Evolutionary conservation across 2,113 vertebrate genomes (phyloP).

Genomic region (Tonatia bakeri): DNA sequence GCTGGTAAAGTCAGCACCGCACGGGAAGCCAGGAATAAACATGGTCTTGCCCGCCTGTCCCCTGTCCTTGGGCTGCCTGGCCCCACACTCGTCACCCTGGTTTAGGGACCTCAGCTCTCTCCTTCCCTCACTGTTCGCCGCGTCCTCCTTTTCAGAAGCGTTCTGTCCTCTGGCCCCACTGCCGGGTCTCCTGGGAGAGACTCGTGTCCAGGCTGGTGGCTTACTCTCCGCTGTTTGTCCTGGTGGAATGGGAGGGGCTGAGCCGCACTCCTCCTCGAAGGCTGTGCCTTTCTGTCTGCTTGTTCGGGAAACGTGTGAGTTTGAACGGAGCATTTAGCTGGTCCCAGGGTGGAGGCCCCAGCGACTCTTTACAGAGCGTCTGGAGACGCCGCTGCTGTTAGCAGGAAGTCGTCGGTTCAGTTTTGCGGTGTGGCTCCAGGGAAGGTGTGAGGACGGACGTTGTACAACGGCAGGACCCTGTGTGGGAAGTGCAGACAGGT

Average conservation of each 20-base stretch:
- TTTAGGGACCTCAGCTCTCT: no score
- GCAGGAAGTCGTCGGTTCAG: not conserved
- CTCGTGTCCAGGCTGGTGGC: not conserved
- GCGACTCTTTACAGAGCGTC: no score
- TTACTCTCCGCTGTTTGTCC: rapidly evolving
- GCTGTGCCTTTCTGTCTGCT: not conserved
- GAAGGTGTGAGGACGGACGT: rapidly evolving
- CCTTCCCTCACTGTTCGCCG: not conserved
- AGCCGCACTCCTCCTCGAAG: rapidly evolving
- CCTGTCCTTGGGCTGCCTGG: no score
- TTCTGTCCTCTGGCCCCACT: not conserved
- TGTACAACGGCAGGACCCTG: rapidly evolving
- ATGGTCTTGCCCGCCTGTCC: not conserved
- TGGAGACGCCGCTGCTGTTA: not conserved
- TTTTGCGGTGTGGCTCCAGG: rapidly evolving
- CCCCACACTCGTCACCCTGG: rapidly evolving
- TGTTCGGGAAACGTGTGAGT: not conserved
- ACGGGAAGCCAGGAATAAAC: not conserved
- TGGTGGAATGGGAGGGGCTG: rapidly evolving
- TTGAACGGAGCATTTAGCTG: no score
- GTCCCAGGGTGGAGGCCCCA: not conserved
- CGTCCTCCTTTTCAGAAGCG: not conserved
- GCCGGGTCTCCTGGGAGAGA: not conserved
- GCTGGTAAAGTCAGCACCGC: rapidly evolving
- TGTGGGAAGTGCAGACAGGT: not conserved